Percentiles rank a stretch among this genome's conserved stretches.
Evolutionary conservation across 2,113 vertebrate species (phyloP).

Genomic region (Nycticryphes semicollaris): DNA sequence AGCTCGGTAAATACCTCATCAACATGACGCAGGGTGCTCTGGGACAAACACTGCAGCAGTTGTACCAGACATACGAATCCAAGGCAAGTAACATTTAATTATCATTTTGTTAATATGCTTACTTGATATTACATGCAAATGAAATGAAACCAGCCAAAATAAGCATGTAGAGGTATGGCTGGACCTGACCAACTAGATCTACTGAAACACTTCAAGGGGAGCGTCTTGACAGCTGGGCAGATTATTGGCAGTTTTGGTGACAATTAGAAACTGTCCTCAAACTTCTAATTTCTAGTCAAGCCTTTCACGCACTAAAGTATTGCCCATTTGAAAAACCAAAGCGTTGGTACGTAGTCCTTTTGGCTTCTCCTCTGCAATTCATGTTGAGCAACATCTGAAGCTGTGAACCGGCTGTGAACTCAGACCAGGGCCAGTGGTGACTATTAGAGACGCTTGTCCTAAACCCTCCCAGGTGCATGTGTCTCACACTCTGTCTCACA

Average conservation of each 20-base stretch:
- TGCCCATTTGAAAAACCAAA: not conserved
- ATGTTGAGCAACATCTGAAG: not conserved
- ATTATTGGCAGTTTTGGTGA: not conserved
- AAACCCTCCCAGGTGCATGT: not conserved
- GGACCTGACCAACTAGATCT: not conserved
- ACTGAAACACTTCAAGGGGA: not conserved
- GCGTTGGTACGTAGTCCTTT: not conserved
- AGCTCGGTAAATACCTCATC: conserved; percentile 76
- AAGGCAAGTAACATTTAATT: conserved; percentile 72
- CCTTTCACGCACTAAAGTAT: not conserved
- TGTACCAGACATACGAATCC: conserved; percentile 75
- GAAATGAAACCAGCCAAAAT: not conserved
- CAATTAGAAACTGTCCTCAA: not conserved
- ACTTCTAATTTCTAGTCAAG: not conserved
- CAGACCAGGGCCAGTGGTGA: not conserved
- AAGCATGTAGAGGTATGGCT: not conserved
- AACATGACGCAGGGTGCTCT: conserved; percentile 81
- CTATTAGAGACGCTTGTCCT: not conserved
- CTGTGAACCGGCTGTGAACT: not conserved
- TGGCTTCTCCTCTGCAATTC: not conserved
- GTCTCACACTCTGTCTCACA: not conserved
- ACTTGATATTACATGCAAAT: not conserved
- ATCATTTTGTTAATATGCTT: not conserved
- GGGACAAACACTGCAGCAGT: conserved; percentile 82
- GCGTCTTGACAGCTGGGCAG: not conserved